Percentiles rank a stretch among this genome's conserved stretches.
phyloP scores from a whole-genome alignment of 2,113 vertebrate species.

The Antechinus flavipes region DNA sequence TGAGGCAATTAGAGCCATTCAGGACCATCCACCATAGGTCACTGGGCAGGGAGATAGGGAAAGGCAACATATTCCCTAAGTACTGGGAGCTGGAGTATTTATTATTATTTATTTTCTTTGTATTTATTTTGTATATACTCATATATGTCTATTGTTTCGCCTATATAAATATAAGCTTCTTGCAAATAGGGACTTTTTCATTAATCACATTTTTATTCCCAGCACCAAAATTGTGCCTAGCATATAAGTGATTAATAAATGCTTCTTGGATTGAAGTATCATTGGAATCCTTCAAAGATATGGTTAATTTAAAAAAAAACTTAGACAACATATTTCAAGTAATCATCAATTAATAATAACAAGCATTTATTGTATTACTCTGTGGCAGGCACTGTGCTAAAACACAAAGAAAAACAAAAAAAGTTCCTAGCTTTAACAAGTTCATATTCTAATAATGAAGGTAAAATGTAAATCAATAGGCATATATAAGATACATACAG shows the following conservation, averaged over 20 bases:
- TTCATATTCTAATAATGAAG: neutral
- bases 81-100: neutral
- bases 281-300: neutral
- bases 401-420: neutral
- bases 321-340: neutral
- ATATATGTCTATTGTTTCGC: neutral
- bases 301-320: neutral
- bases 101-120: neutral
- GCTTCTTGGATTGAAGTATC: neutral
- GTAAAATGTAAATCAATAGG: neutral
- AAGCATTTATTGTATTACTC: neutral
- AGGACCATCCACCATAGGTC: neutral
- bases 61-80: neutral
- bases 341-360: neutral
- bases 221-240: neutral
- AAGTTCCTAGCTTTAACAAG: neutral
- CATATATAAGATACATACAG: neutral
- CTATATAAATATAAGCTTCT: neutral
- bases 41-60: neutral
- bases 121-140: neutral
- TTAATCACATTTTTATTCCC: neutral
- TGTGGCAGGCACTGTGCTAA: neutral
- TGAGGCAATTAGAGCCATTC: neutral
- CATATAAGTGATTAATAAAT: neutral
- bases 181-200: neutral